phyloP scores from a whole-genome alignment of 2,113 vertebrate genomes.

The Onychostruthus taczanowskii region DNA sequence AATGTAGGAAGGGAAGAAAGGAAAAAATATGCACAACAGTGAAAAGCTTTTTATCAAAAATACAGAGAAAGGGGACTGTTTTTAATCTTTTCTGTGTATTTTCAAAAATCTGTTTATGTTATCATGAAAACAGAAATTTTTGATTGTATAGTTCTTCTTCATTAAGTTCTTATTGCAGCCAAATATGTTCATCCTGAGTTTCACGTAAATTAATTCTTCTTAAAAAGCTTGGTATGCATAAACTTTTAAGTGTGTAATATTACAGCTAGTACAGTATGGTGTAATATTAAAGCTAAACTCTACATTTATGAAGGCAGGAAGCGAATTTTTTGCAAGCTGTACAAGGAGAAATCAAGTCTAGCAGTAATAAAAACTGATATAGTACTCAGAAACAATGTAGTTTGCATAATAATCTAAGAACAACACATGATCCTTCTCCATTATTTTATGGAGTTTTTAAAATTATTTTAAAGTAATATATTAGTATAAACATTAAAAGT shows the following conservation, averaged over 20 bases:
- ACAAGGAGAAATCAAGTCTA: neutral
- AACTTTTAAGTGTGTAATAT: neutral
- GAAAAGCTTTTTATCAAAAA: neutral
- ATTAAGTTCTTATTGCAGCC: neutral
- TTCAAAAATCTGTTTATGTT: neutral
- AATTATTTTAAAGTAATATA: neutral
- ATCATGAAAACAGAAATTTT: neutral
- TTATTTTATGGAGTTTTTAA: neutral
- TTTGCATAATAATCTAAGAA: neutral
- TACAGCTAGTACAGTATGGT: neutral
- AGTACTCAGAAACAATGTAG: neutral
- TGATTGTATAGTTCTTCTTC: neutral
- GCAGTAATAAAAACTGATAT: neutral
- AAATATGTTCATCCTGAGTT: neutral
- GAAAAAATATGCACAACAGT: neutral
- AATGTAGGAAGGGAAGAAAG: neutral
- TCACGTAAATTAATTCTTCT: neutral
- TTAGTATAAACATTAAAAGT: neutral
- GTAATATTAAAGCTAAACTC: neutral
- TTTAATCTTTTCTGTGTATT: neutral
- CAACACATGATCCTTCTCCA: neutral
- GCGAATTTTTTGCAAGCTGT: neutral
- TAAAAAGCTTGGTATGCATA: neutral
- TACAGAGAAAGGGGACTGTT: fast-evolving
- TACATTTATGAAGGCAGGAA: neutral